Percentiles rank a stretch among this genome's conserved stretches.
Conservation (phyloP, 1,140 invertebrate species). For the Sitobion miscanthi region DNA sequence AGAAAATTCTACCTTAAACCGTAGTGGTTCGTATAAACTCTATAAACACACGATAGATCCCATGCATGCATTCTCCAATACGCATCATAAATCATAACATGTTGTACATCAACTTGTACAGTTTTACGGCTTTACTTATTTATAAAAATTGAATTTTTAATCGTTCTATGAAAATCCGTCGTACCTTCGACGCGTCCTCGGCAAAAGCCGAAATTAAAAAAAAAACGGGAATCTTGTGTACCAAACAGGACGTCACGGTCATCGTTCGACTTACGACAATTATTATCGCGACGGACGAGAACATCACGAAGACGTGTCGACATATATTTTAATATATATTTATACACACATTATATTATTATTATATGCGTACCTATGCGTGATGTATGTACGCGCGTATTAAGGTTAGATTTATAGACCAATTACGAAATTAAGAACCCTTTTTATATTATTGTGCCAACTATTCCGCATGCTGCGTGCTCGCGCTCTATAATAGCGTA, state of each 20-base stretch:
- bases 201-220: neutral
- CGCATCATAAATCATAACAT: too few species aligned
- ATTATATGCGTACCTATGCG: neutral
- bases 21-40: neutral
- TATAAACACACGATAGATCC: too few species aligned
- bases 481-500: slow-evolving; percentile 40
- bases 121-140: too few species aligned
- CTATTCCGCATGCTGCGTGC: slow-evolving; percentile 31
- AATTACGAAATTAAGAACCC: slow-evolving; percentile 38
- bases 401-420: slow-evolving; percentile 47
- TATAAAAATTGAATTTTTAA: neutral
- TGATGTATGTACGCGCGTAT: neutral
- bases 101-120: too few species aligned
- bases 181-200: neutral
- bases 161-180: neutral
- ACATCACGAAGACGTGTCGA: neutral
- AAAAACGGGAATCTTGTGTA: neutral
- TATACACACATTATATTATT: neutral
- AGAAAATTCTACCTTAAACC: too few species aligned
- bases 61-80: neutral
- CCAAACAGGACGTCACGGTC: slow-evolving; percentile 6
- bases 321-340: neutral
- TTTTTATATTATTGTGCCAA: slow-evolving; percentile 39
- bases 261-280: slow-evolving; percentile 28
- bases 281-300: neutral